These are phyloP conservation scores for Cyanoliseus patagonus DNA, from an alignment of 2,113 vertebrate genomes.

Conservation along the genomic window DNA sequence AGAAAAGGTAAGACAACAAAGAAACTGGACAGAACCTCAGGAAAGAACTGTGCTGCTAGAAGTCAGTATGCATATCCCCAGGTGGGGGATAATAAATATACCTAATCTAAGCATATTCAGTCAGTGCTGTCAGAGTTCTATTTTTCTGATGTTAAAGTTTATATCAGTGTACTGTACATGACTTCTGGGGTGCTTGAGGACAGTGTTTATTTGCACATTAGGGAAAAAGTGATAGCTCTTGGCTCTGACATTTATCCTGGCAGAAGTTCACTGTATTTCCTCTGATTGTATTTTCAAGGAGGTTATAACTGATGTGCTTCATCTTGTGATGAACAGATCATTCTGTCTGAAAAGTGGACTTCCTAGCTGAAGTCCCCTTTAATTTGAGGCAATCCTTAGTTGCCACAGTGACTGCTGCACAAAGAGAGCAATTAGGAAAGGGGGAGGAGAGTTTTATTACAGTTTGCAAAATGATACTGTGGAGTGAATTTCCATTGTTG, in stretches of 20 bases:
- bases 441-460: not conserved
- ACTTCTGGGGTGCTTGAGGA: not conserved
- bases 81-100: not conserved
- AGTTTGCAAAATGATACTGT: not conserved
- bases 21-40: not conserved
- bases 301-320: not conserved
- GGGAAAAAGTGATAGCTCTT: not conserved
- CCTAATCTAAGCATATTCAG: not conserved
- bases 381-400: not conserved
- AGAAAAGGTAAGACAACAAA: conserved; percentile 85
- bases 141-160: not conserved
- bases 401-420: not conserved
- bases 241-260: not conserved
- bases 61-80: not conserved
- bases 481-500: not conserved
- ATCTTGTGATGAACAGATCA: not conserved
- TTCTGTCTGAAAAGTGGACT: not conserved
- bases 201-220: fast-evolving
- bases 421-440: not conserved
- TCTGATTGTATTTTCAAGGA: not conserved
- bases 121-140: not conserved
- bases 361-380: not conserved
- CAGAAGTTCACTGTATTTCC: not conserved
- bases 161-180: fast-evolving
- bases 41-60: not conserved